Evolutionary conservation across 2,797 vertebrate genomes (phyloP).

Genomic region (Poecilia picta): DNA sequence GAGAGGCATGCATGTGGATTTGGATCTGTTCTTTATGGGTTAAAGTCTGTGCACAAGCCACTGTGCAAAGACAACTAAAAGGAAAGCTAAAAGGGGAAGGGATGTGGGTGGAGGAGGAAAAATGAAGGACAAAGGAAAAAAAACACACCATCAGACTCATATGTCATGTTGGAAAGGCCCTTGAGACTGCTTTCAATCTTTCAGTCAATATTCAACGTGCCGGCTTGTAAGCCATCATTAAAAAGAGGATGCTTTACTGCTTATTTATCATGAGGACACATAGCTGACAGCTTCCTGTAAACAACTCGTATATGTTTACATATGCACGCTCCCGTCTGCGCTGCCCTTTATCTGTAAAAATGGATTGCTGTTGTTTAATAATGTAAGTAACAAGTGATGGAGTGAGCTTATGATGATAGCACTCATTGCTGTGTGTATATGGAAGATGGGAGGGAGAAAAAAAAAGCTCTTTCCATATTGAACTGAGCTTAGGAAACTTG

Average conservation of each 20-base stretch:
- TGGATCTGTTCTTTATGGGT: background rate
- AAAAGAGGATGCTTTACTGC: conserved; percentile 64
- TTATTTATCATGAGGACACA: conserved; percentile 73
- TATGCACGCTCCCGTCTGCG: conserved; percentile 4
- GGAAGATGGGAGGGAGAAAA: background rate
- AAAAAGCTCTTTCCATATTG: conserved; percentile 8
- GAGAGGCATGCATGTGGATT: background rate
- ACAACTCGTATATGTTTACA: conserved; percentile 61
- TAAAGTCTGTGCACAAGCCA: conserved; percentile 44
- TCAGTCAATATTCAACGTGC: conserved; percentile 69
- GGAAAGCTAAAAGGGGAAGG: conserved; percentile 28
- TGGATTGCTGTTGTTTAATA: conserved; percentile 42
- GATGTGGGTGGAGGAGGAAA: conserved; percentile 23
- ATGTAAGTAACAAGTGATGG: conserved; percentile 27
- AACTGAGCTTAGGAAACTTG: conserved; percentile 12
- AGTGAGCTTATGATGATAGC: conserved; percentile 44
- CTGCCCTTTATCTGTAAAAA: conserved; percentile 49
- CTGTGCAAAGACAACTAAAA: conserved; percentile 63
- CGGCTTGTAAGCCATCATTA: conserved; percentile 68
- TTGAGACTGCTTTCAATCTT: conserved; percentile 76
- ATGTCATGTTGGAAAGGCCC: conserved; percentile 71
- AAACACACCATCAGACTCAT: conserved; percentile 57
- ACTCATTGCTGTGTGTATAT: conserved; percentile 31
- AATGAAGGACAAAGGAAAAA: conserved; percentile 58
- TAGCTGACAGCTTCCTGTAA: conserved; percentile 74